phyloP scores from a whole-genome alignment of 2,888 invertebrate species.

The Campopleginae sp. region DNA sequence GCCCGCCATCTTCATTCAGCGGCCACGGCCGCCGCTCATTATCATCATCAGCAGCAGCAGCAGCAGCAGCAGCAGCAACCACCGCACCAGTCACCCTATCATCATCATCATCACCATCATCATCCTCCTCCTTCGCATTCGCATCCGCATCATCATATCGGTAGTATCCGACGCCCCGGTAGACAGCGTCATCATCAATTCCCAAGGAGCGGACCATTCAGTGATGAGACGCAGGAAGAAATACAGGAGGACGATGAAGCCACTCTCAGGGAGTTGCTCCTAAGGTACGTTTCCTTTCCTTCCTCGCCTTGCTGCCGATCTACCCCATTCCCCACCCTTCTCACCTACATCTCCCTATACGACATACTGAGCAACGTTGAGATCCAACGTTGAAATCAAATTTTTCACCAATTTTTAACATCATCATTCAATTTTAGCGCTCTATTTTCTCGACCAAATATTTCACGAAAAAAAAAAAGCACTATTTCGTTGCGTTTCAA shows the following conservation, averaged over 20 bases:
- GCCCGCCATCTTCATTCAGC: conserved; percentile 82
- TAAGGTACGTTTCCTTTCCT: conserved; percentile 89
- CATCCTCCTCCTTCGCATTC: conserved; percentile 68
- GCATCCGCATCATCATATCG: conserved; percentile 74
- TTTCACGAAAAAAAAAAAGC: too few species aligned
- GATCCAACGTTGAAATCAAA: too few species aligned
- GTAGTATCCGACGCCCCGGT: conserved; percentile 84
- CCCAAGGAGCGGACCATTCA: conserved; percentile 88
- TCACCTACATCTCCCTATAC: too few species aligned
- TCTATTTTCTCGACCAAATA: too few species aligned
- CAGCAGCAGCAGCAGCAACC: conserved; percentile 71
- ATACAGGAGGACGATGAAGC: conserved; percentile 92
- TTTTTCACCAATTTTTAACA: too few species aligned
- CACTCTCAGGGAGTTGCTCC: conserved; percentile 97
- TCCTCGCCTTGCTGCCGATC: too few species aligned
- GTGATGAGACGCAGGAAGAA: conserved; percentile 94
- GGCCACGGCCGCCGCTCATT: conserved; percentile 75
- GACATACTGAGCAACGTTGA: too few species aligned
- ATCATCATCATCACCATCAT: conserved; percentile 72
- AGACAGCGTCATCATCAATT: conserved; percentile 84
- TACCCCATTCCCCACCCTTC: too few species aligned
- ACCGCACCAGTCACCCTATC: conserved; percentile 68
- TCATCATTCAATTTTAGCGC: too few species aligned
- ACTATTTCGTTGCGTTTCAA: too few species aligned
- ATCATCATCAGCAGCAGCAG: conserved; percentile 71